phyloP scores from a whole-genome alignment of 2,113 vertebrate genomes.

The Vimba vimba region DNA sequence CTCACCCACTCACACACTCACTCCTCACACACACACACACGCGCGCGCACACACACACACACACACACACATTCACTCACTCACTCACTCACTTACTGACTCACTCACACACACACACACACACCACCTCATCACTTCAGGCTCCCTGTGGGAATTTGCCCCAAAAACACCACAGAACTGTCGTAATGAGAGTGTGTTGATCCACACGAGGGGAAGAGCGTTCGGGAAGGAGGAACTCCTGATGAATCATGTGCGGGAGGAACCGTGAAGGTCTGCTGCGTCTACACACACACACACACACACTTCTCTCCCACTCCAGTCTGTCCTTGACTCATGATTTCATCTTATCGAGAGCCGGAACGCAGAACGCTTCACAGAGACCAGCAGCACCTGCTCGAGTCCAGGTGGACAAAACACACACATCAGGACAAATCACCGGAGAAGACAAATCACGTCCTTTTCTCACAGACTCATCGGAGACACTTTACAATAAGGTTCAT shows the following conservation, averaged over 20 bases:
- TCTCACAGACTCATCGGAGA: too few species aligned
- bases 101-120: too few species aligned
- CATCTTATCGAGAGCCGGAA: conserved; percentile 28
- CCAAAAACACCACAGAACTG: background rate
- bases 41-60: too few species aligned
- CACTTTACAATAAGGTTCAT: too few species aligned
- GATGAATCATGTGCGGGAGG: conserved; percentile 3
- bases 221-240: background rate
- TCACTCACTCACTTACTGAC: too few species aligned
- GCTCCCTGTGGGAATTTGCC: background rate
- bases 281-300: conserved; percentile 9
- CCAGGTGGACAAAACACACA: background rate
- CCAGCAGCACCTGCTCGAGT: background rate
- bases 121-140: background rate
- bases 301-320: background rate
- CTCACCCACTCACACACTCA: too few species aligned
- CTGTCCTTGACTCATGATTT: background rate
- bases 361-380: conserved; percentile 1
- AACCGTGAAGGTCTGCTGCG: conserved; percentile 27
- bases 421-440: too few species aligned
- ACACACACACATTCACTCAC: too few species aligned
- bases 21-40: too few species aligned
- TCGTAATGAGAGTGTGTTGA: too few species aligned
- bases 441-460: too few species aligned
- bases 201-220: background rate